Evolutionary conservation across 2,113 vertebrate species (phyloP).

Genomic region (Scophthalmus maximus): DNA sequence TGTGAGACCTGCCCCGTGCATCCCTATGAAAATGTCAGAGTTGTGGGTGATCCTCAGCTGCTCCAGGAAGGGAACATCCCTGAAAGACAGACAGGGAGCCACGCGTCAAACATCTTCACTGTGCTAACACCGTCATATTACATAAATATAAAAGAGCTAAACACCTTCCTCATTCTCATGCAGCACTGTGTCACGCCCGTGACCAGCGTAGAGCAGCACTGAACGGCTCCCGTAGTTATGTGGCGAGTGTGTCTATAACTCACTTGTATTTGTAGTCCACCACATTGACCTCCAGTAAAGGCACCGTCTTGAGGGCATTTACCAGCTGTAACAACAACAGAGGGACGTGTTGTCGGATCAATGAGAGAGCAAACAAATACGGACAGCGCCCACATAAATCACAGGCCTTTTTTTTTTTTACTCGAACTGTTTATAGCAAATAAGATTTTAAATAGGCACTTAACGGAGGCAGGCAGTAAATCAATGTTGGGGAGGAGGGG

Average conservation of each 20-base stretch:
- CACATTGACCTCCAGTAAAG: constrained; percentile 90
- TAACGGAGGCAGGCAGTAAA: constrained; percentile 74
- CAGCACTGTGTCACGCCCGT: too few species aligned
- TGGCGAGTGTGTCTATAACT: constrained; percentile 68
- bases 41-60: constrained; percentile 94
- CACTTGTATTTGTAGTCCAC: constrained; percentile 99
- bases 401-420: constrained; percentile 63
- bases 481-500: constrained; percentile 60
- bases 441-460: constrained; percentile 76
- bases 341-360: constrained; percentile 71
- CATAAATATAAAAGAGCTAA: constrained; percentile 7
- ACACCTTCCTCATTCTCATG: constrained; percentile 16
- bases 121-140: constrained; percentile 14
- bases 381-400: constrained; percentile 70
- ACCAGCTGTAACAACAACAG: constrained; percentile 87
- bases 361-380: constrained; percentile 58
- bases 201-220: constrained; percentile 11
- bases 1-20: constrained; percentile 96
- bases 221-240: constrained; percentile 5
- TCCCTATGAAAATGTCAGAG: constrained; percentile 98
- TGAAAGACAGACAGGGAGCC: constrained; percentile 67
- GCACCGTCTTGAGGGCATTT: constrained; percentile 91
- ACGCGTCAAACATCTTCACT: constrained; percentile 29
- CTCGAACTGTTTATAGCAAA: constrained; percentile 67
- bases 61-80: constrained; percentile 91